A percentile compares a stretch with the other conserved stretches of the same genome.
Conservation (phyloP, 35 echinoderm and acorn worm genomes). For the Heliocidaris tuberculata region DNA sequence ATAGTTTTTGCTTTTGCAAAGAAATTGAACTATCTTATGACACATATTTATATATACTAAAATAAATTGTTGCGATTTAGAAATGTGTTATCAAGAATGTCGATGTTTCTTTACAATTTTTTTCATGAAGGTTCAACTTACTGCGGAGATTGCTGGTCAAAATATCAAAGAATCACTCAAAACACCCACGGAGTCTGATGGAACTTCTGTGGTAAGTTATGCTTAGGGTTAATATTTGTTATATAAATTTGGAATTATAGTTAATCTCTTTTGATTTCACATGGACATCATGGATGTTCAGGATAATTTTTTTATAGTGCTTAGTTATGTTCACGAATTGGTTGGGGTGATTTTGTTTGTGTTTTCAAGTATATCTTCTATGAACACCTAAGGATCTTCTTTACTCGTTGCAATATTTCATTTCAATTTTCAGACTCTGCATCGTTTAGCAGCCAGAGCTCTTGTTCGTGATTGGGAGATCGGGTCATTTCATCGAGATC, state of each 20-base stretch:
- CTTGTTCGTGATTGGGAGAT: slow-evolving; percentile 32
- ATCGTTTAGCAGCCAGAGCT: slow-evolving; percentile 20
- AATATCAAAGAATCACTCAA: background rate
- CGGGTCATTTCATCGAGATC: slow-evolving; percentile 27
- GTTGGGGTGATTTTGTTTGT: no score
- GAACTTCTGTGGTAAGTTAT: background rate
- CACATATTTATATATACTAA: background rate
- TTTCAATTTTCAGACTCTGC: slow-evolving; percentile 2
- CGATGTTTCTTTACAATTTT: background rate
- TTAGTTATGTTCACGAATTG: no score
- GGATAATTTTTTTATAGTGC: no score
- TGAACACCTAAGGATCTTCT: background rate
- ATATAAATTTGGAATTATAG: background rate
- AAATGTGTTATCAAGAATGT: no score
- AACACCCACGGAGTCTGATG: background rate
- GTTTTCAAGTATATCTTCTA: no score
- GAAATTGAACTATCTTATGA: background rate
- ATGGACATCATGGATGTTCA: no score
- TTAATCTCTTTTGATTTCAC: no score
- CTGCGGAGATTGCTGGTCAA: background rate
- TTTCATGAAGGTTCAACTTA: background rate
- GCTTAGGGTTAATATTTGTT: background rate
- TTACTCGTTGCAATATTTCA: background rate
- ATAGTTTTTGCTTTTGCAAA: background rate
- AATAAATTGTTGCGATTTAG: no score